These are phyloP conservation scores for Ceryle rudis DNA, from an alignment of 2,797 vertebrate genomes.

Conservation along the genomic window DNA sequence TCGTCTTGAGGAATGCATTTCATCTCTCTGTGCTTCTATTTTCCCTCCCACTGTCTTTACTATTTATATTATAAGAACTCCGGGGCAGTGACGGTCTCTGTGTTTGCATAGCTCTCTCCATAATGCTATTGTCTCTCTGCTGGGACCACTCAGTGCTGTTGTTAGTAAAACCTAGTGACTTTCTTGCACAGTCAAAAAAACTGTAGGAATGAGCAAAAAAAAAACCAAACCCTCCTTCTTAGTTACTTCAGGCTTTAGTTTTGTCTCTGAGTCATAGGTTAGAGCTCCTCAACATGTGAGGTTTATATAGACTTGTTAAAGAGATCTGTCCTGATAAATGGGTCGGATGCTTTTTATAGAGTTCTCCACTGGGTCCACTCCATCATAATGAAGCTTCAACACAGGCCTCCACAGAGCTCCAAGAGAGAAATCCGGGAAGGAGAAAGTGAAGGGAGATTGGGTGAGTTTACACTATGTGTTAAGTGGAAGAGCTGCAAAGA, in stretches of 20 bases:
- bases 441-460: slow-evolving; percentile 64
- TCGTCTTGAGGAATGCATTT: neutral
- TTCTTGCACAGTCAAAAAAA: neutral
- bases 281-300: neutral
- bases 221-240: neutral
- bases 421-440: slow-evolving; percentile 46
- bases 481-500: slow-evolving; percentile 72
- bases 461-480: slow-evolving; percentile 69
- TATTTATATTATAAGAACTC: slow-evolving; percentile 49
- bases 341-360: slow-evolving; percentile 61
- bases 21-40: slow-evolving; percentile 25
- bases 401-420: slow-evolving; percentile 26
- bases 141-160: neutral
- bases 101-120: slow-evolving; percentile 31
- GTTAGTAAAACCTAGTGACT: slow-evolving; percentile 18
- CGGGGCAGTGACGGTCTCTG: neutral
- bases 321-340: slow-evolving; percentile 64
- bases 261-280: slow-evolving; percentile 31
- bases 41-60: slow-evolving; percentile 18
- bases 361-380: slow-evolving; percentile 66
- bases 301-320: slow-evolving; percentile 53
- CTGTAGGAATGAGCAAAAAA: neutral
- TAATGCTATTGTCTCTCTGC: slow-evolving; percentile 20
- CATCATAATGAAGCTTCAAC: slow-evolving; percentile 72
- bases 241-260: neutral